phyloP scores from a whole-genome alignment of 2,113 vertebrate genomes.

The Jaculus jaculus region DNA sequence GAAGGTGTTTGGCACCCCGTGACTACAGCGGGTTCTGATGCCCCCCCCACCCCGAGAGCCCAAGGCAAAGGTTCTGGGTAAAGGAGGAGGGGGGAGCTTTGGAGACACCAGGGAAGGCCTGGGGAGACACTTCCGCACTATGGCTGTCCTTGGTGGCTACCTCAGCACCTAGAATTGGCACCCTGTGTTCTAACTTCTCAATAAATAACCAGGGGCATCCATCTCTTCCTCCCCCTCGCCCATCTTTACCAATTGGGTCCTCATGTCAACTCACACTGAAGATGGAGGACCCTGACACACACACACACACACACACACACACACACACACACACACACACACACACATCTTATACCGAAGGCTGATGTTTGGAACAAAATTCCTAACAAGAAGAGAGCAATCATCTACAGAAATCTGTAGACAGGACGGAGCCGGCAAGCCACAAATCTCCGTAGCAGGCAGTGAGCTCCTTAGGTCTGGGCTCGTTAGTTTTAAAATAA shows the following conservation, averaged over 20 bases:
- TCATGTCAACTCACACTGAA: neutral
- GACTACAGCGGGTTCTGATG: neutral
- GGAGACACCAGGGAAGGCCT: neutral
- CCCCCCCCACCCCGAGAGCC: neutral
- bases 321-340: neutral
- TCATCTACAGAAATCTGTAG: neutral
- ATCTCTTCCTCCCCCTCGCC: neutral
- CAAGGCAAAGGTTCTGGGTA: neutral
- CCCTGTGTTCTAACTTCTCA: neutral
- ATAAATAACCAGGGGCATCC: neutral
- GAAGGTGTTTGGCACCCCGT: neutral
- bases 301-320: neutral
- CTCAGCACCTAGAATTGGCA: neutral
- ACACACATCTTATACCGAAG: neutral
- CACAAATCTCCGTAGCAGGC: conserved; percentile 66
- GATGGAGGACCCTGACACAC: neutral
- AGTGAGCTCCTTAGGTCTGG: conserved; percentile 36
- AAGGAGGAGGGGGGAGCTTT: neutral
- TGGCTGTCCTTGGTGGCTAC: neutral
- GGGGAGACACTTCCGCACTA: accelerated
- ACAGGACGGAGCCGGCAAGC: conserved; percentile 42
- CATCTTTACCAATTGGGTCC: neutral
- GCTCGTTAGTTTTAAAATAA: conserved; percentile 77
- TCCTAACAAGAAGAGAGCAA: conserved; percentile 48
- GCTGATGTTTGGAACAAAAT: neutral